Percentiles rank a stretch among this genome's conserved stretches.
phyloP scores from a whole-genome alignment of 2,113 vertebrate species.

The Cricetomys ansorgei region DNA sequence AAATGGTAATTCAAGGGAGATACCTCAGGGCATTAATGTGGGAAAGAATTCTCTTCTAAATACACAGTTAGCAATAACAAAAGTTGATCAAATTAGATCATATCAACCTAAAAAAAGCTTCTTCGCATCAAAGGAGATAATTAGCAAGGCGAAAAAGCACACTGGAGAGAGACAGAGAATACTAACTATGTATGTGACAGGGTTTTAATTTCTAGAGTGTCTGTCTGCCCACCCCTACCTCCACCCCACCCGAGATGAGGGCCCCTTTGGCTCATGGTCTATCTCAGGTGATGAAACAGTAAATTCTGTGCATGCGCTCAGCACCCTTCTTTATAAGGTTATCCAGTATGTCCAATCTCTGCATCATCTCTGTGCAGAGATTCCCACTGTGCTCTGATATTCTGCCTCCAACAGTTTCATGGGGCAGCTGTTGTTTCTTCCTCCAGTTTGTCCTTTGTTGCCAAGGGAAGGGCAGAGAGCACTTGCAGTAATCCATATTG shows the following conservation, averaged over 20 bases:
- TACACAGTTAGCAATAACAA: not conserved
- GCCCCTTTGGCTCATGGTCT: not conserved
- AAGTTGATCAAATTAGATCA: not conserved
- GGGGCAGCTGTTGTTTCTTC: not conserved
- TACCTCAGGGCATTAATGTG: not conserved
- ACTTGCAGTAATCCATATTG: not conserved
- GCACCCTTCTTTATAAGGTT: not conserved
- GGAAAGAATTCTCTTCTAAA: not conserved
- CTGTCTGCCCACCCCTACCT: not conserved
- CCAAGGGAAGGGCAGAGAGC: not conserved
- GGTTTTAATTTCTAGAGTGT: not conserved
- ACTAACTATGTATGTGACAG: too few relatives aligned
- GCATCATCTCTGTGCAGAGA: not conserved
- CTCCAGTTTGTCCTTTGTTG: not conserved
- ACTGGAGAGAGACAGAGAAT: not conserved
- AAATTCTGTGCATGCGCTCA: not conserved
- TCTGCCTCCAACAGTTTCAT: not conserved
- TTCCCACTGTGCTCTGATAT: too few relatives aligned
- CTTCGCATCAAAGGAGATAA: not conserved
- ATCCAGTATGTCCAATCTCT: not conserved
- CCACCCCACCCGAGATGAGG: not conserved
- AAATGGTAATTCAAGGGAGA: too few relatives aligned
- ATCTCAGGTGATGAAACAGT: not conserved
- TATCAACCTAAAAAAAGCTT: not conserved
- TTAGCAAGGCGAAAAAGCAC: not conserved